These are phyloP conservation scores for Acanthornis magna DNA, from an alignment of 2,797 vertebrate species.

Conservation along the genomic window DNA sequence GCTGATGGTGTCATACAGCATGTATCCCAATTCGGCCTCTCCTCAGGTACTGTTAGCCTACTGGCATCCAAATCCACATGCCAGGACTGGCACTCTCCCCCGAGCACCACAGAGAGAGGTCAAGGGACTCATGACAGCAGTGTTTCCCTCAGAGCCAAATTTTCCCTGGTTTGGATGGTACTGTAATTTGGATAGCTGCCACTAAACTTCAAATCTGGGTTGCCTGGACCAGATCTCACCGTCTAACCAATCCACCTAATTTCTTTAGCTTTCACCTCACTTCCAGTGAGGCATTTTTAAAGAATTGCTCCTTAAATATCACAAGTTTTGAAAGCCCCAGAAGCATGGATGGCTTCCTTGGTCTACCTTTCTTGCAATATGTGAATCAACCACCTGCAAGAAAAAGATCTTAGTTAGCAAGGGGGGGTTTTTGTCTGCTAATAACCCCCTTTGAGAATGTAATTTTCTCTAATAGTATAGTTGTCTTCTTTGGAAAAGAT, in stretches of 20 bases:
- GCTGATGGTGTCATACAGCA: neutral
- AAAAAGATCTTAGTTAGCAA: neutral
- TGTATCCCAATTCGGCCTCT: neutral
- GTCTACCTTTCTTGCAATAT: neutral
- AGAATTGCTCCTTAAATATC: neutral
- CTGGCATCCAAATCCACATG: neutral
- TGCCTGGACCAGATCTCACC: neutral
- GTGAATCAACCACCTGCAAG: neutral
- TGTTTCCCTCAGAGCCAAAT: neutral
- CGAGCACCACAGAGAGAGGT: neutral
- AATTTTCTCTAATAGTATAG: neutral
- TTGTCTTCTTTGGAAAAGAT: neutral
- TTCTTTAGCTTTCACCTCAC: neutral
- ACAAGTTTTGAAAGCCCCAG: neutral
- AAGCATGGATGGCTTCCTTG: neutral
- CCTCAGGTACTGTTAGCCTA: neutral
- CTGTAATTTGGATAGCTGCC: neutral
- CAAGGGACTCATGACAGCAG: neutral
- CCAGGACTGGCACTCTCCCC: neutral
- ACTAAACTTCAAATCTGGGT: neutral
- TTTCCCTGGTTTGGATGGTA: neutral
- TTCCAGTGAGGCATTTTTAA: neutral
- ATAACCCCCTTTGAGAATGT: neutral
- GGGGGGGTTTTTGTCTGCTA: neutral
- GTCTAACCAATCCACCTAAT: neutral